These are phyloP conservation scores for Cyanoramphus novaezelandiae DNA, from an alignment of 2,113 vertebrate genomes.

Conservation along the genomic window DNA sequence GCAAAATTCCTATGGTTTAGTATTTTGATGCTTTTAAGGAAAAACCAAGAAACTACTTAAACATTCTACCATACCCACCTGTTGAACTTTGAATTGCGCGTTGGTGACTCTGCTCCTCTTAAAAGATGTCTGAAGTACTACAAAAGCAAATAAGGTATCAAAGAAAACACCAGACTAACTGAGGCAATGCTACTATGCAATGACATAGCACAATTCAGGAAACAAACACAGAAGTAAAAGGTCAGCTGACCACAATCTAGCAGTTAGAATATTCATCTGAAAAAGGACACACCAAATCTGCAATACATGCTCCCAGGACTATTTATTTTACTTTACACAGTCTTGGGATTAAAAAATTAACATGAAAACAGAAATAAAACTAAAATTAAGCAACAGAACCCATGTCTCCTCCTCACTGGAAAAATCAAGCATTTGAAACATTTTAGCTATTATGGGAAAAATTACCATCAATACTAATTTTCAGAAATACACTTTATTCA, in stretches of 20 bases:
- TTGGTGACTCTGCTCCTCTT: slow-evolving; percentile 88
- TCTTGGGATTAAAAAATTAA: neutral
- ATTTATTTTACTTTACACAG: neutral
- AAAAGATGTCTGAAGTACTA: slow-evolving; percentile 96
- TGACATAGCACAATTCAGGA: neutral
- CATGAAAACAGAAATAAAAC: neutral
- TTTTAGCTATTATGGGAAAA: neutral
- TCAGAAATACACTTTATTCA: neutral
- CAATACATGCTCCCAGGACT: neutral
- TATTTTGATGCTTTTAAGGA: neutral
- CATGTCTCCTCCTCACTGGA: neutral
- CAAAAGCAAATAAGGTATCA: slow-evolving; percentile 25
- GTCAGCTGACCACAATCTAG: neutral
- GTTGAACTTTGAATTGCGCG: slow-evolving; percentile 85
- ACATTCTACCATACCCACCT: slow-evolving; percentile 76
- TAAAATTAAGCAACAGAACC: neutral
- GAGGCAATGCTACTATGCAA: neutral
- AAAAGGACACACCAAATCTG: neutral
- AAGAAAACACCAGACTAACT: neutral
- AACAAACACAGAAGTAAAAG: neutral
- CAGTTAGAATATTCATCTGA: neutral
- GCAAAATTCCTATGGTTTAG: neutral
- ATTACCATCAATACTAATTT: neutral
- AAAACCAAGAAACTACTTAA: neutral
- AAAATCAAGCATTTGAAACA: neutral